Percentiles rank a stretch among this genome's conserved stretches.
Conservation (phyloP, 2,888 invertebrate species). For the Perizoma affinitatum region DNA sequence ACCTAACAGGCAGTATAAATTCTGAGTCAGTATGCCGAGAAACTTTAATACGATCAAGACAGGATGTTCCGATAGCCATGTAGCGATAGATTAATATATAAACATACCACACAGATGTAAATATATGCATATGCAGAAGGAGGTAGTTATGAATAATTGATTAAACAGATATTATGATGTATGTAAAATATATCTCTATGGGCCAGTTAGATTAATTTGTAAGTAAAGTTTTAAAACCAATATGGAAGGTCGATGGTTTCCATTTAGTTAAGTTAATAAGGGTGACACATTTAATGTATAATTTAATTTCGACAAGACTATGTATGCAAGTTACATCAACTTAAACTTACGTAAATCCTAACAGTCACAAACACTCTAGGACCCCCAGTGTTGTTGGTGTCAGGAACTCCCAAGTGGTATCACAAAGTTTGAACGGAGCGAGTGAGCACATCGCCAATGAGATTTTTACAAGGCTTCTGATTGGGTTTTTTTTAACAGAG, state of each 20-base stretch:
- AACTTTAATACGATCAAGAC: constrained; percentile 7
- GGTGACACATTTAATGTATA: too few relatives aligned
- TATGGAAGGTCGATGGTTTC: constrained; percentile 3
- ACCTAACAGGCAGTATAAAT: neutral
- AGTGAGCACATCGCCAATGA: too few relatives aligned
- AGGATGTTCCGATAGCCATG: constrained; percentile 22
- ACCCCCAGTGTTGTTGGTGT: too few relatives aligned
- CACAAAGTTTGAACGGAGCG: too few relatives aligned
- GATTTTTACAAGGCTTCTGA: too few relatives aligned
- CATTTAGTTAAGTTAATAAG: neutral
- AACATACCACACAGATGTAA: neutral
- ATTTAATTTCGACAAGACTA: too few relatives aligned
- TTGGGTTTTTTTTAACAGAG: too few relatives aligned
- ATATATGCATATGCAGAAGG: constrained; percentile 1
- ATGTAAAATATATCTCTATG: constrained; percentile 12
- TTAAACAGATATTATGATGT: constrained; percentile 17
- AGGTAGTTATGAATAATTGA: constrained; percentile 31
- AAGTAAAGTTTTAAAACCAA: constrained; percentile 1
- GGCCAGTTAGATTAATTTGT: neutral
- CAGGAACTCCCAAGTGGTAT: too few relatives aligned
- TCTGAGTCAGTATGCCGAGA: constrained; percentile 5
- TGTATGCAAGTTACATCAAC: too few relatives aligned
- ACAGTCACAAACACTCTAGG: too few relatives aligned
- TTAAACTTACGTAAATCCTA: too few relatives aligned
- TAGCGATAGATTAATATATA: constrained; percentile 3